Evolutionary conservation across 2,797 vertebrate species (phyloP).

Genomic region (Sebastes matsubarae): DNA sequence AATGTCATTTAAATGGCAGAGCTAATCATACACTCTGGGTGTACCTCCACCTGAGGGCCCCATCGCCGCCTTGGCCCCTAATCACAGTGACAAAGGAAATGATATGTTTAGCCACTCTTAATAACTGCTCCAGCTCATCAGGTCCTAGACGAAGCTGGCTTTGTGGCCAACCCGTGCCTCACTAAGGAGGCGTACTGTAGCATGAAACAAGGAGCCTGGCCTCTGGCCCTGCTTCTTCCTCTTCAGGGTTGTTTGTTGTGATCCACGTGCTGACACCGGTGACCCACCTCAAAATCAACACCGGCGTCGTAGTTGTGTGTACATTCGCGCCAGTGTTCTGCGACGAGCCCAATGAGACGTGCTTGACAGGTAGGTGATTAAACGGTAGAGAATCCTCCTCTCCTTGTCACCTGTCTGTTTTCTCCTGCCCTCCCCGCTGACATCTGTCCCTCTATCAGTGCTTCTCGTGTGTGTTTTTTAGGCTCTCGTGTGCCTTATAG

Average conservation of each 20-base stretch:
- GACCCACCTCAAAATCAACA: constrained; percentile 46
- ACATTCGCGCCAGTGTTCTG: constrained; percentile 3
- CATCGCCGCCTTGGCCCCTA: constrained; percentile 61
- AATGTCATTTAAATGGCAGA: constrained; percentile 84
- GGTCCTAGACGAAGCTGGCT: constrained; percentile 34
- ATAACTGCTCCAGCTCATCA: constrained; percentile 73
- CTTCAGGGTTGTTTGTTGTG: constrained; percentile 44
- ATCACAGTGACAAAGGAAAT: constrained; percentile 75
- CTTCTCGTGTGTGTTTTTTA: constrained; percentile 4
- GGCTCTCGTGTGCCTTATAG: constrained; percentile 11
- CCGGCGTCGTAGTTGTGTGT: constrained; percentile 1
- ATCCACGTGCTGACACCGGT: constrained; percentile 37
- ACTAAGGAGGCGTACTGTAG: constrained; percentile 1
- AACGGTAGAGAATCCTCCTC: constrained; percentile 45
- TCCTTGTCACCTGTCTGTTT: constrained; percentile 53
- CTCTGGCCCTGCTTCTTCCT: constrained; percentile 19
- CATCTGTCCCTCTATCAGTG: constrained; percentile 44
- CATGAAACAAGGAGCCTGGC: constrained; percentile 18
- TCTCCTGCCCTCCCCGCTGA: constrained; percentile 24
- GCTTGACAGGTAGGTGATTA: constrained; percentile 64
- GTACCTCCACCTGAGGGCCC: constrained; percentile 72
- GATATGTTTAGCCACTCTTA: constrained; percentile 75
- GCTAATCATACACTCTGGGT: constrained; percentile 76
- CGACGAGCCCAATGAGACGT: constrained; percentile 41
- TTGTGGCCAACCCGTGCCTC: constrained; percentile 19